A percentile compares a stretch with the other conserved stretches of the same genome.
These are phyloP conservation scores for Vanessa atalanta DNA, from an alignment of 1,140 invertebrate species.

Conservation along the genomic window DNA sequence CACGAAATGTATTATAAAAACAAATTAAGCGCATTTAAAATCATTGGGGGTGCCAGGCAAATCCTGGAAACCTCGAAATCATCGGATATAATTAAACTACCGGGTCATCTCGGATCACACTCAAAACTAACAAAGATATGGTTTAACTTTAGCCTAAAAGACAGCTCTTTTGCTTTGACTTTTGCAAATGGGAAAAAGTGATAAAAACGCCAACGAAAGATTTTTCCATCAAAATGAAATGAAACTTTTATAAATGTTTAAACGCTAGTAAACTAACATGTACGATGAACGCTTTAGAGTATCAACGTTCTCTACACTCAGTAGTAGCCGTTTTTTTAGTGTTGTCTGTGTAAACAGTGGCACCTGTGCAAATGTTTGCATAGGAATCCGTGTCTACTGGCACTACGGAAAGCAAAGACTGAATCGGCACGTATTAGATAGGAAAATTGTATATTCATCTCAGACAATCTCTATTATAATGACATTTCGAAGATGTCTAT, in stretches of 20 bases:
- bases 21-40: too few species aligned
- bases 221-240: too few species aligned
- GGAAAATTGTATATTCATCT: conserved; percentile 9
- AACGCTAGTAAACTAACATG: conserved; percentile 10
- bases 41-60: too few species aligned
- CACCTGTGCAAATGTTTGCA: conserved; percentile 30
- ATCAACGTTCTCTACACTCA: conserved; percentile 1
- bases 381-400: conserved; percentile 10
- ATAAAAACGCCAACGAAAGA: too few species aligned
- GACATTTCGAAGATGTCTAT: neutral
- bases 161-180: too few species aligned
- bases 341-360: conserved; percentile 22
- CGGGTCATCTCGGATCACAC: too few species aligned
- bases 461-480: conserved; percentile 8
- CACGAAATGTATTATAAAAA: too few species aligned
- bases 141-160: neutral
- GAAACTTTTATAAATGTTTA: neutral
- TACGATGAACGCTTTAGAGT: conserved; percentile 4
- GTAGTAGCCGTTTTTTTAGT: conserved; percentile 16
- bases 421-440: conserved; percentile 4
- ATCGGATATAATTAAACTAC: too few species aligned
- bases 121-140: neutral
- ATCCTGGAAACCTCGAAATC: too few species aligned
- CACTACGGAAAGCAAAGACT: conserved; percentile 7
- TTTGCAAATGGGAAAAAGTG: too few species aligned